Evolutionary conservation across 2,888 invertebrate species (phyloP).

Genomic region (Apantesis nais): DNA sequence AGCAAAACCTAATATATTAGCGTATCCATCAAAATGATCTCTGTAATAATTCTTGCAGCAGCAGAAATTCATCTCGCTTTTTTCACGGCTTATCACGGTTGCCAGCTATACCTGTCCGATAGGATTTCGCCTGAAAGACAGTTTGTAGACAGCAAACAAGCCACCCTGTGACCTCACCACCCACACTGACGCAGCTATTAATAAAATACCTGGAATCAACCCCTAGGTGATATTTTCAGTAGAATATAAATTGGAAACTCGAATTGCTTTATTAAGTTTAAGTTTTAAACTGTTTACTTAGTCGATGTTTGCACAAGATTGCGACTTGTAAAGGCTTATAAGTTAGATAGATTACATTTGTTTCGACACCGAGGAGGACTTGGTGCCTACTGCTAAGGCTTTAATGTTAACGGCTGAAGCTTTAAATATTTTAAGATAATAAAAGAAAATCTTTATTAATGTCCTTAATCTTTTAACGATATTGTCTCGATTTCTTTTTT

Average conservation of each 20-base stretch:
- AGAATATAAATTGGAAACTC: slow-evolving; percentile 5
- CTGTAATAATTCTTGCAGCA: neutral
- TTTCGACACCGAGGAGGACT: neutral
- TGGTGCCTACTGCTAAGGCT: neutral
- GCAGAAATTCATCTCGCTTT: neutral
- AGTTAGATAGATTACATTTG: neutral
- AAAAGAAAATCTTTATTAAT: neutral
- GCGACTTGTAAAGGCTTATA: neutral
- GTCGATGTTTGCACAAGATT: neutral
- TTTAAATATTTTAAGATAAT: neutral
- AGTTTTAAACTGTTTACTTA: neutral
- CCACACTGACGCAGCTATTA: neutral
- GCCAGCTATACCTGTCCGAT: neutral
- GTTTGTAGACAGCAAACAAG: neutral
- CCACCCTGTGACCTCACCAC: neutral
- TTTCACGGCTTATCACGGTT: neutral
- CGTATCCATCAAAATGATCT: neutral
- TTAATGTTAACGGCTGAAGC: neutral
- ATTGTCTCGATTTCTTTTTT: neutral
- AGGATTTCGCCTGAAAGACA: neutral
- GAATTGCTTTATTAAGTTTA: slow-evolving; percentile 3
- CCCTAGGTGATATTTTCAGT: neutral
- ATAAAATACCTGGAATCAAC: neutral
- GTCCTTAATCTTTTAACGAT: neutral
- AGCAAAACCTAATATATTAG: neutral